Percentiles rank a stretch among this genome's conserved stretches.
Evolutionary conservation across 1,140 invertebrate species (phyloP).

Genomic region (Cecropterus lyciades): DNA sequence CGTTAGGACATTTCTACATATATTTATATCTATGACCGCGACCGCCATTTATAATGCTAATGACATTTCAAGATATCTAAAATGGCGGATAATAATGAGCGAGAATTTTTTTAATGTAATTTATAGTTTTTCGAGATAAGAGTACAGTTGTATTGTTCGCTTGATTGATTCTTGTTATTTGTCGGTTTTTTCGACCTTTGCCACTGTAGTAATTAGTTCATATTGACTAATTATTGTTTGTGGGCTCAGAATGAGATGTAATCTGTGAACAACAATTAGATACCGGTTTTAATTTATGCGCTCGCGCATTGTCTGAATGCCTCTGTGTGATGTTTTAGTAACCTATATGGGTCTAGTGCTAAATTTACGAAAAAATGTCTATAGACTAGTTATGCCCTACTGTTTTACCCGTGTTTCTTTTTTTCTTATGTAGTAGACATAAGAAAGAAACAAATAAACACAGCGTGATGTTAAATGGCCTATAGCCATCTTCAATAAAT

Average conservation of each 20-base stretch:
- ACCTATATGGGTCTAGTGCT: background rate
- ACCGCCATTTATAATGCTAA: conserved; percentile 64
- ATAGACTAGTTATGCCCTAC: too few species aligned
- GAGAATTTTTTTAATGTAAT: conserved; percentile 33
- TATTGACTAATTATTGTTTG: conserved; percentile 23
- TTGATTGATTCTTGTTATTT: conserved; percentile 30
- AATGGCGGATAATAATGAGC: conserved; percentile 51
- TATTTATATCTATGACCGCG: background rate
- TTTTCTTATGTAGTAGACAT: too few species aligned
- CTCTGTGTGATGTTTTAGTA: background rate
- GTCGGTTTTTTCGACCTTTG: conserved; percentile 15
- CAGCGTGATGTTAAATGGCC: too few species aligned
- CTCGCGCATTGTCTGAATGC: background rate
- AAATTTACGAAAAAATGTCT: too few species aligned
- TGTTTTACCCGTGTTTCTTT: too few species aligned
- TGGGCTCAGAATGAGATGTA: conserved; percentile 16
- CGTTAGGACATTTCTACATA: background rate
- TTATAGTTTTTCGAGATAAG: conserved; percentile 45
- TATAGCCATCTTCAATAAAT: too few species aligned
- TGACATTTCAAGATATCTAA: conserved; percentile 67
- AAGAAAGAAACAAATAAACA: too few species aligned
- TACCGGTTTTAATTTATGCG: conserved; percentile 27
- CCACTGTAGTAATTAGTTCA: conserved; percentile 14
- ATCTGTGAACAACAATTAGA: conserved; percentile 15
- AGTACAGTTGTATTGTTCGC: conserved; percentile 18